Conservation (phyloP, 2,888 invertebrate species). For the Cataglyphis albicans region DNA sequence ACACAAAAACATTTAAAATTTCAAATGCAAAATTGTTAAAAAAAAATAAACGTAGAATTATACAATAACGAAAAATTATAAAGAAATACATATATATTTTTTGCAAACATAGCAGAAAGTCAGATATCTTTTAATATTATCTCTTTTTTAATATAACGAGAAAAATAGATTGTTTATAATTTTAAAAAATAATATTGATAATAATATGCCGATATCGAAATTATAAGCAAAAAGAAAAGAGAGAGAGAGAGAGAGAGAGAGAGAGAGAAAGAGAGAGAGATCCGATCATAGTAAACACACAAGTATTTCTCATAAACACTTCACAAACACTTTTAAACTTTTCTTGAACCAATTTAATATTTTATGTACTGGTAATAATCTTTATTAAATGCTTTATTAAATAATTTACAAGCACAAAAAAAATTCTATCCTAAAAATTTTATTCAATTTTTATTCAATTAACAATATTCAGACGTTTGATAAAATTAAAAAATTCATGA, state of each 20-base stretch:
- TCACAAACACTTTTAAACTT: neutral
- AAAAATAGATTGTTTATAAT: conserved; percentile 2
- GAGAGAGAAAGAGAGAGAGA: neutral
- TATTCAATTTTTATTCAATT: neutral
- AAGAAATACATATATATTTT: neutral
- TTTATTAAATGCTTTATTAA: neutral
- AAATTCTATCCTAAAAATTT: neutral
- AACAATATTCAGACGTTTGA: neutral
- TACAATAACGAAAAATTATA: neutral
- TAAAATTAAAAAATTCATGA: neutral
- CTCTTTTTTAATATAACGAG: neutral
- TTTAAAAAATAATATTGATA: neutral
- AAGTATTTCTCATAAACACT: neutral
- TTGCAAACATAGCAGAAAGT: neutral
- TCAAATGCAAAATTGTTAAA: neutral
- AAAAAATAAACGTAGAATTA: neutral
- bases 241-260: neutral
- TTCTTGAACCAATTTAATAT: neutral
- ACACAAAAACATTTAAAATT: neutral
- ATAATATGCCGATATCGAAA: neutral
- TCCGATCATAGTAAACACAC: neutral
- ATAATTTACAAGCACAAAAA: neutral
- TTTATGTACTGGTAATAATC: neutral
- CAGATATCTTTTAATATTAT: neutral
- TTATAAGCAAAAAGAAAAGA: neutral